Conservation (phyloP, 1,140 invertebrate genomes). For the Trachymyrmex cornetzi region DNA sequence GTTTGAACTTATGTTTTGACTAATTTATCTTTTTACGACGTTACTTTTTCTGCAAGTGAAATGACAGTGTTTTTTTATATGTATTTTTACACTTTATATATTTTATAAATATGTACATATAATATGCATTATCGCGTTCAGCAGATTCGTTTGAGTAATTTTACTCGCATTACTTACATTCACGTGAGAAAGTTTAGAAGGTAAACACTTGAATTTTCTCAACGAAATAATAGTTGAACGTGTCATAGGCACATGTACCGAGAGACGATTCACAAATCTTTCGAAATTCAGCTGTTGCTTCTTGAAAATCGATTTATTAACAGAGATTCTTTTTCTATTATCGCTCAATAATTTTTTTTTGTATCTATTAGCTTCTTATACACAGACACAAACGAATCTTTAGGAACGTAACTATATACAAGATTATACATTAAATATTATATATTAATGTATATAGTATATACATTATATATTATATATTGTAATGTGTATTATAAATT, state of each 20-base stretch:
- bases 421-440: not conserved
- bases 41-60: not conserved
- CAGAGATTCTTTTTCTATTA: too few relatives aligned
- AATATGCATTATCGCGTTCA: not conserved
- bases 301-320: not conserved
- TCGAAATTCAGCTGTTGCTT: not conserved
- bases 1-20: not conserved
- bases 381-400: not conserved
- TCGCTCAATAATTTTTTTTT: not conserved
- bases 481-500: not conserved
- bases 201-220: not conserved
- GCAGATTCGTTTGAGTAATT: not conserved
- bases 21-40: not conserved
- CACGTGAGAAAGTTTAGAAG: not conserved
- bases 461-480: not conserved
- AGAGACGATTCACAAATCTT: not conserved
- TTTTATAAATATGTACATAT: slow-evolving; percentile 10
- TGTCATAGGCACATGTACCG: not conserved
- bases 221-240: not conserved
- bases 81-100: not conserved
- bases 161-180: not conserved
- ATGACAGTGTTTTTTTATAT: not conserved
- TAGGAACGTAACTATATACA: not conserved
- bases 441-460: not conserved
- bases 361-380: not conserved